Conservation (phyloP, 2,888 invertebrate species). For the Scelioninae gen. 1 region DNA sequence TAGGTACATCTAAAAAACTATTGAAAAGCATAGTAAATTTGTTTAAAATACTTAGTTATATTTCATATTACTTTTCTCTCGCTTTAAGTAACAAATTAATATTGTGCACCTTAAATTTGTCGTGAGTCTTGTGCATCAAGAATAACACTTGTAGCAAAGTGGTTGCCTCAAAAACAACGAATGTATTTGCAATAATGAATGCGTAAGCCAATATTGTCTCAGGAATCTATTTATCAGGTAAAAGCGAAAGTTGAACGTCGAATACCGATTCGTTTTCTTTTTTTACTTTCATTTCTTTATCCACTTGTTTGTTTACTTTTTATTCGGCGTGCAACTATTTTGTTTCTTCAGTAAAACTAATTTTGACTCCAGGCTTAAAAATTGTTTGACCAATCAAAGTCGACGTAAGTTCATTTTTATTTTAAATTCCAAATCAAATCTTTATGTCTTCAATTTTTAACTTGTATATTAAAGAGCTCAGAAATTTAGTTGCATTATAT, state of each 20-base stretch:
- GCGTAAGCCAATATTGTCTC: constrained; percentile 40
- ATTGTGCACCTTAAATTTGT: constrained; percentile 38
- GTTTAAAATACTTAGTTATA: no score
- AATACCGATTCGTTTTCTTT: constrained; percentile 11
- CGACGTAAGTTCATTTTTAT: background rate
- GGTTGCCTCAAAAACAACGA: constrained; percentile 26
- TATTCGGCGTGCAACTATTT: background rate
- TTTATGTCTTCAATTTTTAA: no score
- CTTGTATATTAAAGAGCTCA: background rate
- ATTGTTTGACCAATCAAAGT: background rate
- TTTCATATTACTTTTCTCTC: no score
- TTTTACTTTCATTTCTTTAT: background rate
- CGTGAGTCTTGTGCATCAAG: constrained; percentile 50
- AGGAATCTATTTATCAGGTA: constrained; percentile 60
- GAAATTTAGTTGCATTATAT: no score
- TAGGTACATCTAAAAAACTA: no score
- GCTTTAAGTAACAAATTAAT: constrained; percentile 29
- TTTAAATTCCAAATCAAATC: background rate
- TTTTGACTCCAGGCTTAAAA: background rate
- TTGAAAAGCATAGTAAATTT: no score
- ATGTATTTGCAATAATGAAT: constrained; percentile 32
- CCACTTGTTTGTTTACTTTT: background rate
- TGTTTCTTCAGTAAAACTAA: background rate
- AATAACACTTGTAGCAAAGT: constrained; percentile 33
- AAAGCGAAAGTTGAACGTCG: constrained; percentile 58